These are phyloP conservation scores for Antheraea assamensis DNA, from an alignment of 2,888 invertebrate genomes.

Conservation along the genomic window DNA sequence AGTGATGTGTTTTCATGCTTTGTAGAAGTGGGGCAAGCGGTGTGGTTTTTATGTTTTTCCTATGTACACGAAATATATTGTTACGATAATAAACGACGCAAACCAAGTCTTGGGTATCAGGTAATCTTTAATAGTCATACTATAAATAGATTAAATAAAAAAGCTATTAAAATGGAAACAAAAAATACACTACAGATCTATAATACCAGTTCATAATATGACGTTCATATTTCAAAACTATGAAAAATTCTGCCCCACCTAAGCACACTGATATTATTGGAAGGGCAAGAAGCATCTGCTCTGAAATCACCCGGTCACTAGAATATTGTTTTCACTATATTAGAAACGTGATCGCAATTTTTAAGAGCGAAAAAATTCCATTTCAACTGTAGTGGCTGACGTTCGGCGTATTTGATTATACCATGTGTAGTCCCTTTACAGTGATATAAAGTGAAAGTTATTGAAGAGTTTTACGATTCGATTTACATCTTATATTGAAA, in stretches of 20 bases:
- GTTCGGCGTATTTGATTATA: conserved; percentile 76
- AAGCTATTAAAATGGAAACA: neutral
- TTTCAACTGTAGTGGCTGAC: conserved; percentile 69
- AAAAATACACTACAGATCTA: neutral
- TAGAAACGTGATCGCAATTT: conserved; percentile 83
- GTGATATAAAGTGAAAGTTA: conserved; percentile 73
- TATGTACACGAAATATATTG: too few species aligned
- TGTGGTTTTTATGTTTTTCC: too few species aligned
- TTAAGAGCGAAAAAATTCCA: conserved; percentile 81
- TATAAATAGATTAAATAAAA: too few species aligned
- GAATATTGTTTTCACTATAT: conserved; percentile 84
- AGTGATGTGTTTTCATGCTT: too few species aligned
- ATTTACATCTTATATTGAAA: conserved; percentile 74
- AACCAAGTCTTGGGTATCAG: too few species aligned
- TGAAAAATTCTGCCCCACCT: conserved; percentile 68
- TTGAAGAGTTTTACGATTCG: conserved; percentile 68
- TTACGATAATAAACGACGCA: too few species aligned
- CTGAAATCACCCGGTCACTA: conserved; percentile 82
- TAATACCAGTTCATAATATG: neutral
- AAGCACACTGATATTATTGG: conserved; percentile 60
- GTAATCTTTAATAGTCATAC: neutral
- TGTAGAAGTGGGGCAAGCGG: too few species aligned
- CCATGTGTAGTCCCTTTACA: conserved; percentile 60
- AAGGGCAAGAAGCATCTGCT: conserved; percentile 75
- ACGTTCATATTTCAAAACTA: conserved; percentile 68